phyloP scores from a whole-genome alignment of 2,113 vertebrate genomes.

The Pangasianodon hypophthalmus region DNA sequence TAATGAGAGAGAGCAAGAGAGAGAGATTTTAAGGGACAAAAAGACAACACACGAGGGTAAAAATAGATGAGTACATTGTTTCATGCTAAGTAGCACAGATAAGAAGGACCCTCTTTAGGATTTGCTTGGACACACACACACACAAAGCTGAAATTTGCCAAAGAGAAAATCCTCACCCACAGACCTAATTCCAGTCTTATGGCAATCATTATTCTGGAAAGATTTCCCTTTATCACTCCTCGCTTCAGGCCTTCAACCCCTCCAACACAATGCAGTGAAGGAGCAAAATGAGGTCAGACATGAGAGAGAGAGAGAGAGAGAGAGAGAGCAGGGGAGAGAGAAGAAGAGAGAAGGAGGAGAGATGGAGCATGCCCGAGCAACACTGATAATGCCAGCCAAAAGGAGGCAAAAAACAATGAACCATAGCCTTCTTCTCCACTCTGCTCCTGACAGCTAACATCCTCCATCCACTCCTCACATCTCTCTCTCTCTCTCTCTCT shows the following conservation, averaged over 20 bases:
- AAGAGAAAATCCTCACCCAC: conserved; percentile 42
- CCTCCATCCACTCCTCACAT: conserved; percentile 6
- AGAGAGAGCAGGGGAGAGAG: neutral
- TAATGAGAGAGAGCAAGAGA: neutral
- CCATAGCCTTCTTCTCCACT: conserved; percentile 3
- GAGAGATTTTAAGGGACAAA: neutral
- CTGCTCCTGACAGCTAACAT: conserved; percentile 15
- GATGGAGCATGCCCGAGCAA: neutral
- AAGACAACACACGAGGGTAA: conserved; percentile 28
- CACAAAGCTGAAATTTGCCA: conserved; percentile 16
- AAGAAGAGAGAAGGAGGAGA: neutral
- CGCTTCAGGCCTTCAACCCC: conserved; percentile 23
- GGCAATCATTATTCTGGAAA: conserved; percentile 42
- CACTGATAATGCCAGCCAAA: conserved; percentile 30
- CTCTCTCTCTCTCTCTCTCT: conserved; percentile 7
- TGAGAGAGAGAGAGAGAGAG: neutral
- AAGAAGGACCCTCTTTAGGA: conserved; percentile 8
- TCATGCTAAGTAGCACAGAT: conserved; percentile 27
- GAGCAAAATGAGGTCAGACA: conserved; percentile 35
- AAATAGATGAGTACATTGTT: conserved; percentile 46
- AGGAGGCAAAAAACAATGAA: conserved; percentile 27
- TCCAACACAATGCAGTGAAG: conserved; percentile 38
- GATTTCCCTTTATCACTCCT: neutral
- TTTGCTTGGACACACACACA: conserved; percentile 20
- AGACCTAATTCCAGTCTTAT: conserved; percentile 43